phyloP scores from a whole-genome alignment of 2,113 vertebrate genomes.

The Pteropus alecto region DNA sequence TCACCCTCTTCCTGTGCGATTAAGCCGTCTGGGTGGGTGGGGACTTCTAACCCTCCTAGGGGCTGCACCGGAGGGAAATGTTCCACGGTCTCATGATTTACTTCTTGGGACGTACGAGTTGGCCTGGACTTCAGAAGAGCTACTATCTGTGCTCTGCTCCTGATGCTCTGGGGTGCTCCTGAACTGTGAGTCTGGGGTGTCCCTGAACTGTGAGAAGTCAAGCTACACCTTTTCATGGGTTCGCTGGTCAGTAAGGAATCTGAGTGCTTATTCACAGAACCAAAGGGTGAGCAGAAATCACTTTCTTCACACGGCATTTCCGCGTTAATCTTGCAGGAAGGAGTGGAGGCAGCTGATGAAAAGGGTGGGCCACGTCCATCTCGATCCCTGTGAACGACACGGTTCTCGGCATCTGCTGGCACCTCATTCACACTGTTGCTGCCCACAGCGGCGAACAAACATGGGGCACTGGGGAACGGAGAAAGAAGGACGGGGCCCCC shows the following conservation, averaged over 20 bases:
- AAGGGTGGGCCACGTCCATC: neutral
- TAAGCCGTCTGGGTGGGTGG: neutral
- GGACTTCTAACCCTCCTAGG: neutral
- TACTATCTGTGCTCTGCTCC: conserved; percentile 85
- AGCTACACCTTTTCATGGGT: neutral
- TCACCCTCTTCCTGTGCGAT: neutral
- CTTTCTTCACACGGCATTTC: neutral
- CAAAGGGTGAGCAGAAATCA: neutral
- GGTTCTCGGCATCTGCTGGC: neutral
- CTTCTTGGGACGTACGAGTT: neutral
- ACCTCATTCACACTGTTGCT: conserved; percentile 40
- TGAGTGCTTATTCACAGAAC: neutral
- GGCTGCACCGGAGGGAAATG: neutral
- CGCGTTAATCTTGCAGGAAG: neutral
- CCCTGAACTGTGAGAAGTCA: rapidly evolving
- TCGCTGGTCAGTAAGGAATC: neutral
- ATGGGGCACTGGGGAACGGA: conserved; percentile 61
- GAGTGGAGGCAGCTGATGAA: conserved; percentile 41
- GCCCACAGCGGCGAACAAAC: conserved; percentile 75
- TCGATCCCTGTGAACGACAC: rapidly evolving
- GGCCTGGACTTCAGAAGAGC: conserved; percentile 80
- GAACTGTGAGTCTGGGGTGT: conserved; percentile 45
- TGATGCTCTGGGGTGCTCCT: conserved; percentile 70
- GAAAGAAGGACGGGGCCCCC: conserved; percentile 54
- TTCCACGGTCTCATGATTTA: neutral